Evolutionary conservation across 2,797 vertebrate species (phyloP).

Genomic region (Manis crassicaudata): DNA sequence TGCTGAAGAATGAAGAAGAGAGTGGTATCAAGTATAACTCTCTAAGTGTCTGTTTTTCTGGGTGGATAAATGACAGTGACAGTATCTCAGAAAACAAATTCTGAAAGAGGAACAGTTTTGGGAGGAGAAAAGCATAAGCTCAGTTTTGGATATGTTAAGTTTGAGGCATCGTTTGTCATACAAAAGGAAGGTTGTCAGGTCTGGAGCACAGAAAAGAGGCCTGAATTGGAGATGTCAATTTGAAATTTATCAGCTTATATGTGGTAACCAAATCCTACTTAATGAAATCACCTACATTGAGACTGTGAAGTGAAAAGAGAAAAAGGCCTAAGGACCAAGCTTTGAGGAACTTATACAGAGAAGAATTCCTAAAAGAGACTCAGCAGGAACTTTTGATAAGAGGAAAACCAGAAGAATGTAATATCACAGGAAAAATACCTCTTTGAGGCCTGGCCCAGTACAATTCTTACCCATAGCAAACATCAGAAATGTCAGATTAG

Average conservation of each 20-base stretch:
- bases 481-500: neutral
- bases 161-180: neutral
- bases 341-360: neutral
- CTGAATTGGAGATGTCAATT: neutral
- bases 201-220: neutral
- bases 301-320: neutral
- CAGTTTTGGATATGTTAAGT: neutral
- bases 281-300: neutral
- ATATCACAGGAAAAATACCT: neutral
- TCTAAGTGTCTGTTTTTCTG: neutral
- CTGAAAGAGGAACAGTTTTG: neutral
- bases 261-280: neutral
- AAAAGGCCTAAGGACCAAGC: neutral
- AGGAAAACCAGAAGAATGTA: neutral
- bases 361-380: slow-evolving; percentile 24
- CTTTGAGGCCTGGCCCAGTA: neutral
- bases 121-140: neutral
- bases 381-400: neutral
- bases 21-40: neutral
- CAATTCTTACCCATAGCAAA: neutral
- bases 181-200: neutral
- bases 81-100: slow-evolving; percentile 1
- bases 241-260: neutral
- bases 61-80: neutral
- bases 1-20: neutral